Percentiles rank a stretch among this genome's conserved stretches.
Evolutionary conservation across 23 tunicate species (phyloP).

Genomic region (Aplidium turbinatum): DNA sequence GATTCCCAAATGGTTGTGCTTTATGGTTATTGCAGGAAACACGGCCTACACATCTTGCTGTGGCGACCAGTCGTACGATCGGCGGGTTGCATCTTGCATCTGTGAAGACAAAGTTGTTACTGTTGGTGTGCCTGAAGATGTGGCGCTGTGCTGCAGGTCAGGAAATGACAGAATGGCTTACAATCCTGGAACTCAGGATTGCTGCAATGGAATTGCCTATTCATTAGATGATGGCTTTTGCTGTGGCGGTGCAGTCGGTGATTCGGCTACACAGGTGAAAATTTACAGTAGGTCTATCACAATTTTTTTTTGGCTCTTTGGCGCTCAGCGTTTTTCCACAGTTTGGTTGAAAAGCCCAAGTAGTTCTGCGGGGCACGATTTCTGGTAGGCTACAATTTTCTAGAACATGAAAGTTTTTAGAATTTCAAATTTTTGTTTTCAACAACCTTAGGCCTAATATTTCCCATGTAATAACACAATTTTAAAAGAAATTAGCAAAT

Average conservation of each 20-base stretch:
- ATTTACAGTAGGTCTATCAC: background rate
- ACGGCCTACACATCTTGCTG: constrained; percentile 87
- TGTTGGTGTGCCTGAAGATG: constrained; percentile 1
- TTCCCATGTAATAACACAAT: too few relatives aligned
- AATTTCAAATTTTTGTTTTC: too few relatives aligned
- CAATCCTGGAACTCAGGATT: constrained; percentile 50
- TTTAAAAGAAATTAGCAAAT: too few relatives aligned
- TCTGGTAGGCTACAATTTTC: too few relatives aligned
- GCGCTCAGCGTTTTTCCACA: too few relatives aligned
- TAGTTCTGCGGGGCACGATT: too few relatives aligned
- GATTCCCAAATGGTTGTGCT: background rate
- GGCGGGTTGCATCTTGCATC: constrained; percentile 71
- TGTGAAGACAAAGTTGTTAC: constrained; percentile 47
- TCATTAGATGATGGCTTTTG: constrained; percentile 43
- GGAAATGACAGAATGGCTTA: constrained; percentile 16
- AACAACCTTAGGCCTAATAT: too few relatives aligned
- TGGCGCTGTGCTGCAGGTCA: constrained; percentile 41
- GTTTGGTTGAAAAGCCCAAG: too few relatives aligned
- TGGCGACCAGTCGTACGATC: constrained; percentile 60
- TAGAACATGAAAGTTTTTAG: too few relatives aligned
- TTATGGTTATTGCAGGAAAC: constrained; percentile 17
- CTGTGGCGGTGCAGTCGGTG: constrained; percentile 59
- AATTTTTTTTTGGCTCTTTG: too few relatives aligned
- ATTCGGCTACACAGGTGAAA: background rate
- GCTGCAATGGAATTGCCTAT: constrained; percentile 63